Base-by-base conservation (phyloP, 2,113 vertebrate genomes). In the Lepisosteus oculatus region DNA sequence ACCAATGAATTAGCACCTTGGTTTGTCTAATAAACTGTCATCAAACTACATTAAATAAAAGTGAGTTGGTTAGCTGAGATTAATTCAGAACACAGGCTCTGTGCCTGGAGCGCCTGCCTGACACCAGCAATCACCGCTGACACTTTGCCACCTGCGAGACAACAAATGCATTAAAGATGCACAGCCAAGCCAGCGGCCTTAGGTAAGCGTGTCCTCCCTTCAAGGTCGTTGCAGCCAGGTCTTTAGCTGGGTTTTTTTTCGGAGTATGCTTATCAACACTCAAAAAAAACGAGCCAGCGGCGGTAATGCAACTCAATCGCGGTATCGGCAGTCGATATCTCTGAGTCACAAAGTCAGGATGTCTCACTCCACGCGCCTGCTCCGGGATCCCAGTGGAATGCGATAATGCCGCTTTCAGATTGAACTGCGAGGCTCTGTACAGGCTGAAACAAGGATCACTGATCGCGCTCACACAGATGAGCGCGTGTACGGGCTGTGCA, bases 211-310 rank as follows among this genome's bases (percentile, higher is more conserved):
- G 70, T 73, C 73, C 72, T 67, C 67, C 69, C 67, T 43, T 80
- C 74, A 79, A 79, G 80, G 78, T 79, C 72, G 51, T 44, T 67
- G 56, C 7, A 61, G 74, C 73, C 72, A 72, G 78, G 71, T 76
- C 76, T 80, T 81, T 80, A 81, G 61, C 12, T 8, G 43, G 73
- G 51, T 68, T 63, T 15, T 72, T 61, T 67, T 79, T 61, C 68
- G 68, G 43, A 55, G 59, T 75, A 72, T 65, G 71, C 73, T 80
- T 79, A 80, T 79, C 76, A 80, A 78, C 59, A 59, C 43, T 63
- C 62, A 29, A 29, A 29, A 29, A 29, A 29, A 78, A 69, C 71
- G 73, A 78, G 74, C 73, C 61, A 41, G 70, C 69, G 63, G 70
- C 57, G 17, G 29, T 68, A 72, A 76, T 47, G 72, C 56, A 44